Conservation (phyloP, 2,888 invertebrate genomes). For the Gymnocheta viridis region DNA sequence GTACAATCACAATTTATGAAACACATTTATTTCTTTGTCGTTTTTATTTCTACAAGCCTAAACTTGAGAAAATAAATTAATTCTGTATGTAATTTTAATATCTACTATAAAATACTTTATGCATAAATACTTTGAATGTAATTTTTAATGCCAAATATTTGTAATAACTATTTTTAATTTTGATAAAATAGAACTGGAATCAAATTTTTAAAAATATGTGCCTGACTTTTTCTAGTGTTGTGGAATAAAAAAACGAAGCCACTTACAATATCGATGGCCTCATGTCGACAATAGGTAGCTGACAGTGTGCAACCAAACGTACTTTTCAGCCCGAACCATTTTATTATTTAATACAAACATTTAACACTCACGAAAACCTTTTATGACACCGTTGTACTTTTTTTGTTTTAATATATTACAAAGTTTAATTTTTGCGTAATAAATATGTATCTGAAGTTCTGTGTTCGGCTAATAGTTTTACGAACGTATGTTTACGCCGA, state of each 20-base stretch:
- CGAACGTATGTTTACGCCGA: too few relatives aligned
- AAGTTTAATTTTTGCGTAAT: too few relatives aligned
- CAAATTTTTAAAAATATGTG: neutral
- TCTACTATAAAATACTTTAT: neutral
- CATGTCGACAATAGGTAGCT: too few relatives aligned
- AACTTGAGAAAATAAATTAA: constrained; percentile 20
- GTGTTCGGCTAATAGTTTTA: too few relatives aligned
- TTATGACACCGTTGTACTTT: too few relatives aligned
- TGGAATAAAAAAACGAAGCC: neutral
- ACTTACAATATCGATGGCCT: too few relatives aligned
- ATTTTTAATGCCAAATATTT: constrained; percentile 63
- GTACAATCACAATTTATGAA: constrained; percentile 43
- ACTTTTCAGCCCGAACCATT: too few relatives aligned
- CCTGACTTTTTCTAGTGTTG: neutral
- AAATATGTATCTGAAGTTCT: too few relatives aligned
- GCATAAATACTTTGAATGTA: constrained; percentile 20
- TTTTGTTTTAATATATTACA: too few relatives aligned
- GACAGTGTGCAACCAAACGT: too few relatives aligned
- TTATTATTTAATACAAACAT: too few relatives aligned
- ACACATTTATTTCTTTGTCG: constrained; percentile 32
- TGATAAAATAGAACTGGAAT: constrained; percentile 39
- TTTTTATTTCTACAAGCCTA: constrained; percentile 2
- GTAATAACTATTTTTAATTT: constrained; percentile 26
- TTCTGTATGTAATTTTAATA: constrained; percentile 17
- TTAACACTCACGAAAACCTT: too few relatives aligned